Conservation (phyloP, 2,797 vertebrate species). For the Cryptoprocta ferox region DNA sequence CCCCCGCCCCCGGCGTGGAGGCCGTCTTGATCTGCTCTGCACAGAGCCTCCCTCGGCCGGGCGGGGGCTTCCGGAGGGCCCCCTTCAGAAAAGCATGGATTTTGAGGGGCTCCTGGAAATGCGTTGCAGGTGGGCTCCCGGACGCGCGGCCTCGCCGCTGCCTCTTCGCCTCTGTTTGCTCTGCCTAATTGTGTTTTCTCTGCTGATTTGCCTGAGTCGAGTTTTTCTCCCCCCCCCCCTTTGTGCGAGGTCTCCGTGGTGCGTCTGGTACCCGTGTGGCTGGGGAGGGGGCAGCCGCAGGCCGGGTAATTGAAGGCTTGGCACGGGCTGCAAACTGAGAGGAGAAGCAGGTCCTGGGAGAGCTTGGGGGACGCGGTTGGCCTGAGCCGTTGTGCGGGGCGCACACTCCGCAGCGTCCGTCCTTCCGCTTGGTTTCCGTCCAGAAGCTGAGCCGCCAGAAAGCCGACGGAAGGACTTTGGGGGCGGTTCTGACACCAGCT, state of each 20-base stretch:
- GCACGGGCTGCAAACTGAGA: conserved; percentile 1
- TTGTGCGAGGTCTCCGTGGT: conserved; percentile 66
- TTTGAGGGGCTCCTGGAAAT: conserved; percentile 59
- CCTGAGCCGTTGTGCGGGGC: background rate
- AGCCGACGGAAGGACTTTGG: background rate
- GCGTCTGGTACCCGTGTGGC: conserved; percentile 80
- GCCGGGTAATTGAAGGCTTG: conserved; percentile 72
- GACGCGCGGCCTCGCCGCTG: background rate
- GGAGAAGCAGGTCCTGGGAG: background rate
- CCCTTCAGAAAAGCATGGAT: background rate
- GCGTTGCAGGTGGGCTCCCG: conserved; percentile 47
- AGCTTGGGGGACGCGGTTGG: background rate
- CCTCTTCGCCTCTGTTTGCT: conserved; percentile 69
- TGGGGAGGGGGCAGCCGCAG: background rate
- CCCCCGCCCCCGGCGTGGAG: background rate
- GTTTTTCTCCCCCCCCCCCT: conserved; percentile 57
- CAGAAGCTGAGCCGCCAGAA: background rate
- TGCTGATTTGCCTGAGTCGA: conserved; percentile 58
- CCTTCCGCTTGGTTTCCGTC: background rate
- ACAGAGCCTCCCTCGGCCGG: background rate
- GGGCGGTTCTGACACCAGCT: background rate
- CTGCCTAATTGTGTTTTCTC: conserved; percentile 77
- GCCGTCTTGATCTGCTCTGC: conserved; percentile 1
- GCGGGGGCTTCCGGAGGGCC: background rate
- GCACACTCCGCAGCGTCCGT: background rate